These are phyloP conservation scores for Strix aluco DNA, from an alignment of 2,113 vertebrate genomes.

Conservation along the genomic window DNA sequence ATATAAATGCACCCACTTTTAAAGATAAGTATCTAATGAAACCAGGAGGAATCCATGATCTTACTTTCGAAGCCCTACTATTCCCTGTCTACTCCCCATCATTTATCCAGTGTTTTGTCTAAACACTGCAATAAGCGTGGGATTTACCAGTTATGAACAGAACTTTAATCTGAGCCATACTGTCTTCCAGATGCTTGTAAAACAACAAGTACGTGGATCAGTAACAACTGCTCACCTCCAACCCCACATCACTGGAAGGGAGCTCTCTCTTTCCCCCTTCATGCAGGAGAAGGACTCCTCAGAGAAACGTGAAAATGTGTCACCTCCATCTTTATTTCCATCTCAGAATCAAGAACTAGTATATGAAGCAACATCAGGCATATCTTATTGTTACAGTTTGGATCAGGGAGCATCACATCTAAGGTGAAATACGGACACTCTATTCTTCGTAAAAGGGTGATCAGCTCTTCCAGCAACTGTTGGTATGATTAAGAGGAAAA, in stretches of 20 bases:
- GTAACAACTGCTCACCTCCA: background rate
- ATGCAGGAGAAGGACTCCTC: background rate
- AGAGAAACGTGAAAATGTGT: background rate
- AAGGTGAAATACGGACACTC: background rate
- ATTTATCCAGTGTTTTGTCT: background rate
- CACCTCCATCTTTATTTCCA: background rate
- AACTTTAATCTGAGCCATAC: background rate
- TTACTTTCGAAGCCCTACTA: background rate
- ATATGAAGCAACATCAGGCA: background rate
- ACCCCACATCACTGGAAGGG: accelerated
- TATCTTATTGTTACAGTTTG: background rate
- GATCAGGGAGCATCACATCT: background rate
- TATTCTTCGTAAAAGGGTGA: background rate
- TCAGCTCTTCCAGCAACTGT: background rate
- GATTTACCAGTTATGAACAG: background rate
- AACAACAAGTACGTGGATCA: background rate
- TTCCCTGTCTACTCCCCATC: background rate
- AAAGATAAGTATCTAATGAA: background rate
- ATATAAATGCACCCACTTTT: background rate
- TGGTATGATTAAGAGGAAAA: background rate
- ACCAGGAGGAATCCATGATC: background rate
- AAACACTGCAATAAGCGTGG: background rate
- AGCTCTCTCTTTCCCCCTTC: background rate
- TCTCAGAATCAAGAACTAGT: background rate
- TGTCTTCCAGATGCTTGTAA: background rate